phyloP scores from a whole-genome alignment of 35 echinoderm and acorn worm genomes.

The Eucidaris tribuloides region DNA sequence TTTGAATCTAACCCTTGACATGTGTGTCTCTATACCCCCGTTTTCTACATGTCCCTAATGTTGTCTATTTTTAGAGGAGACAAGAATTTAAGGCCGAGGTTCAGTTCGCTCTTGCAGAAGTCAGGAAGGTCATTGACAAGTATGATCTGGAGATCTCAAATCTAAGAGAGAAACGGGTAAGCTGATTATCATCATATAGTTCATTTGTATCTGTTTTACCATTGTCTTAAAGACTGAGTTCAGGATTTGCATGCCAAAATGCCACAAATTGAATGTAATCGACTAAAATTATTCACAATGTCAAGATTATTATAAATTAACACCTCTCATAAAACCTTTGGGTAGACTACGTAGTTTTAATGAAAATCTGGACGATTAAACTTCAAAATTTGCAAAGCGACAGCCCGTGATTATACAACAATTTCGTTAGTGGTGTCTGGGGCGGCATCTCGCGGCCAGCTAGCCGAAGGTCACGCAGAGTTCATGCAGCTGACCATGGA shows the following conservation, averaged over 20 bases:
- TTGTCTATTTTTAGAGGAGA: conserved; percentile 7
- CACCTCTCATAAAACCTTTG: background rate
- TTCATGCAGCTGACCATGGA: too few species aligned
- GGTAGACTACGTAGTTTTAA: background rate
- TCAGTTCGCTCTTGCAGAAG: background rate
- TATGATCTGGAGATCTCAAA: background rate
- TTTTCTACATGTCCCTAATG: too few species aligned
- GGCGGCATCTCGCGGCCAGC: too few species aligned
- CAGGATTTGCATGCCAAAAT: background rate
- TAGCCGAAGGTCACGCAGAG: too few species aligned
- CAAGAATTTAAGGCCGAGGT: conserved; percentile 15
- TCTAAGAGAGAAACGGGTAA: background rate
- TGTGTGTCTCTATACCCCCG: too few species aligned
- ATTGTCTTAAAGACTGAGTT: background rate
- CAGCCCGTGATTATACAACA: too few species aligned
- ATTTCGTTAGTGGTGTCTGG: too few species aligned
- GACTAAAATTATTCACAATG: background rate
- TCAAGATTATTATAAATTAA: background rate
- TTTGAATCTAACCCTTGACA: too few species aligned
- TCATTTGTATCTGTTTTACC: background rate
- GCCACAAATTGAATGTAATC: background rate
- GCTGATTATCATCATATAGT: background rate
- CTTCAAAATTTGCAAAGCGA: too few species aligned
- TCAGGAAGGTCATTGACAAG: background rate
- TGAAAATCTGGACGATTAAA: too few species aligned